phyloP scores from a whole-genome alignment of 2,888 invertebrate genomes.

The Teleiodes luculella region DNA sequence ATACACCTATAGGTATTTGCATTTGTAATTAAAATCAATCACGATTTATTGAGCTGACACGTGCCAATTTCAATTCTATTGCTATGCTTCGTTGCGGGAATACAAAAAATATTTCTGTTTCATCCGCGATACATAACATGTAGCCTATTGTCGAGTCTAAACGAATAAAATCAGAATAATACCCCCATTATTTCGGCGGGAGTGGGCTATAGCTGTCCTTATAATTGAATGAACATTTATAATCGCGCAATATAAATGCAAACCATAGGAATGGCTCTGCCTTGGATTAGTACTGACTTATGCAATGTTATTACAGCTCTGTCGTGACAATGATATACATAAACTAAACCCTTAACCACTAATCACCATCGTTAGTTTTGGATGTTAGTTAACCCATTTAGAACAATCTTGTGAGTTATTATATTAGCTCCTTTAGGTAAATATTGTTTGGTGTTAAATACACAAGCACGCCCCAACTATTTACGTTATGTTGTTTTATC shows the following conservation, averaged over 20 bases:
- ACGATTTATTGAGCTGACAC: too few species aligned
- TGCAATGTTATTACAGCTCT: background rate
- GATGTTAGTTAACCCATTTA: background rate
- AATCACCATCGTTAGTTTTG: background rate
- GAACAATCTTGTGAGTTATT: background rate
- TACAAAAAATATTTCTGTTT: background rate
- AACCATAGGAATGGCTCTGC: background rate
- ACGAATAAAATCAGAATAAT: background rate
- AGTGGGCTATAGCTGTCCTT: background rate
- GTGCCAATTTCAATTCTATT: too few species aligned
- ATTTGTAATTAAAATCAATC: too few species aligned
- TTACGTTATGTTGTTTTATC: too few species aligned
- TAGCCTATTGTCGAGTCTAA: background rate
- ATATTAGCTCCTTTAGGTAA: background rate
- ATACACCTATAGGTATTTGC: too few species aligned
- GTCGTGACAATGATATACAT: background rate
- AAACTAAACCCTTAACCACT: background rate
- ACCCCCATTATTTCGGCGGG: background rate
- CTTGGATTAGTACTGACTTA: background rate
- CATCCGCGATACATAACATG: background rate
- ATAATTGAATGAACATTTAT: slow-evolving; percentile 7
- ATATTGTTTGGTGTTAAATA: too few species aligned
- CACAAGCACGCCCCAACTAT: too few species aligned
- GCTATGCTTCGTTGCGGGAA: background rate
- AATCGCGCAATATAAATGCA: slow-evolving; percentile 7